These are phyloP conservation scores for Psix sp. DNA, from an alignment of 1,140 invertebrate genomes.

Conservation along the genomic window DNA sequence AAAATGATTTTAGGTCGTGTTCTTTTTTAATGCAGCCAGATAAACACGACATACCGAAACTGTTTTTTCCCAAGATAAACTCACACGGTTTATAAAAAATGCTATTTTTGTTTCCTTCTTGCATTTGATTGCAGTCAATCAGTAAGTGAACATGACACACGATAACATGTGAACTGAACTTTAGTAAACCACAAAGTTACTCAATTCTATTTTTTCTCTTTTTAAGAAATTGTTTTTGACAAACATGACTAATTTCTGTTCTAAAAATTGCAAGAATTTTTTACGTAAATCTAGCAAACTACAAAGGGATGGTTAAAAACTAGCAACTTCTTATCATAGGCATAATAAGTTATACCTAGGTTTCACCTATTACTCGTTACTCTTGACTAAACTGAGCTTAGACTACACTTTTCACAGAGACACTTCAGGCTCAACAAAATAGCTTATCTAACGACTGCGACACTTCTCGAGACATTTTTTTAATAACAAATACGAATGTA, in stretches of 20 bases:
- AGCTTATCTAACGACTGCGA: constrained; percentile 39
- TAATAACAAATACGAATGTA: constrained; percentile 43
- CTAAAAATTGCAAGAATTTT: constrained; percentile 17
- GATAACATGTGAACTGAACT: too few relatives aligned
- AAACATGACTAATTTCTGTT: constrained; percentile 25
- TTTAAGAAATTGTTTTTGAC: constrained; percentile 54
- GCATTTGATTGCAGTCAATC: too few relatives aligned
- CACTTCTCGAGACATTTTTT: constrained; percentile 49
- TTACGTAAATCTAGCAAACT: constrained; percentile 3
- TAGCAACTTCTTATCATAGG: constrained; percentile 40
- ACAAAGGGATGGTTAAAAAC: constrained; percentile 18
- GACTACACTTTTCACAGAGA: constrained; percentile 26
- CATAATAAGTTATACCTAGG: constrained; percentile 51
- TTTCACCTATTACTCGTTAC: constrained; percentile 50
- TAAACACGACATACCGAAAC: constrained; percentile 63
- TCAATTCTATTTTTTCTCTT: too few relatives aligned
- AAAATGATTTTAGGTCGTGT: constrained; percentile 2
- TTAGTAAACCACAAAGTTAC: too few relatives aligned
- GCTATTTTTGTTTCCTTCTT: too few relatives aligned
- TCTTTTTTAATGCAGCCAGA: not conserved
- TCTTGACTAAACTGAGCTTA: constrained; percentile 24
- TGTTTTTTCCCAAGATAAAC: too few relatives aligned
- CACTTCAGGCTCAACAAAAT: constrained; percentile 43
- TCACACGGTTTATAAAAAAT: too few relatives aligned
- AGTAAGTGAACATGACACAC: too few relatives aligned